These are phyloP conservation scores for Meloidogyne floridensis DNA, from an alignment of 1,140 invertebrate genomes.

Conservation along the genomic window DNA sequence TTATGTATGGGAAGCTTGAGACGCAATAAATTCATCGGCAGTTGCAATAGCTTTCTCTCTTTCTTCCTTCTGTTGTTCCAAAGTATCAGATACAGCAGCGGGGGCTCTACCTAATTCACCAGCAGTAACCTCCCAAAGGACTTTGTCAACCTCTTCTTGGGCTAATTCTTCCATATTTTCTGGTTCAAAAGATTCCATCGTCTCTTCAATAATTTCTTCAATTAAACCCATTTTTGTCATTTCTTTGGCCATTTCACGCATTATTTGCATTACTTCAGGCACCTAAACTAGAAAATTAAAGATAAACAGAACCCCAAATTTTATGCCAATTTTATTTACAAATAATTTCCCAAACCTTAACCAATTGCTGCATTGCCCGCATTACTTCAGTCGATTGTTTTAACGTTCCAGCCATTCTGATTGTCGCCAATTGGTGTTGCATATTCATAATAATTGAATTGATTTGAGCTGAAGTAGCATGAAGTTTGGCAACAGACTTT, in stretches of 20 bases:
- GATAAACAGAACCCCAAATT: conserved; percentile 46
- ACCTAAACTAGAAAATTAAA: conserved; percentile 75
- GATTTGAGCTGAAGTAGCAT: conserved; percentile 82
- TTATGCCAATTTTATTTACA: not conserved
- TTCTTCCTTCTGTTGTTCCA: conserved; percentile 23
- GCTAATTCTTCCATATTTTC: conserved; percentile 89
- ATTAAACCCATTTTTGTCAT: conserved; percentile 95
- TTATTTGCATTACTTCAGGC: conserved; percentile 88
- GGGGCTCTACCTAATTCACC: conserved; percentile 71
- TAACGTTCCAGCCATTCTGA: conserved; percentile 84
- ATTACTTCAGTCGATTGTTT: conserved; percentile 93
- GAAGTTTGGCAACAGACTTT: conserved; percentile 13
- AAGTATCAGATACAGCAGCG: conserved; percentile 35
- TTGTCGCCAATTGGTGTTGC: conserved; percentile 92
- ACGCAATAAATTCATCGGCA: conserved; percentile 51
- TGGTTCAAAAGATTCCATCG: conserved; percentile 84
- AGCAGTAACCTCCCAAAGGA: conserved; percentile 91
- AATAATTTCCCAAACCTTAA: conserved; percentile 49
- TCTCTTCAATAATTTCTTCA: conserved; percentile 98
- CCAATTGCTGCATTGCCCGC: conserved; percentile 85
- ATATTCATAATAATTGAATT: conserved; percentile 95
- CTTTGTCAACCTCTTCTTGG: conserved; percentile 88
- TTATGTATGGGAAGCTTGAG: not conserved
- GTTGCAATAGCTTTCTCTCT: conserved; percentile 31
- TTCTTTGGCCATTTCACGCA: conserved; percentile 96